Percentiles rank a stretch among this genome's conserved stretches.
phyloP scores from a whole-genome alignment of 2,797 vertebrate genomes.

The Enteromius argenteus region DNA sequence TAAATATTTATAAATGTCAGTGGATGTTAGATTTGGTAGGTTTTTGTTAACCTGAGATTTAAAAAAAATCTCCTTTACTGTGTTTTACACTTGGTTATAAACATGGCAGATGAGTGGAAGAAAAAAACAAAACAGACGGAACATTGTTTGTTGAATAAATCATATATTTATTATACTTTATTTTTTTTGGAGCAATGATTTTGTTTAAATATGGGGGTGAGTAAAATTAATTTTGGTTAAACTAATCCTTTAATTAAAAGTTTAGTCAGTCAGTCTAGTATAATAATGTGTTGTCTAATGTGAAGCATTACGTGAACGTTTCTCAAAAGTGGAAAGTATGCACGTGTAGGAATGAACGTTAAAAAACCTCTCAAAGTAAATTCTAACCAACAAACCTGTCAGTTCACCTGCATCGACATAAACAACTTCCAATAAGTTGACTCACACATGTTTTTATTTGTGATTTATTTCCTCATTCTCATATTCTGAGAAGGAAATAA shows the following conservation, averaged over 20 bases:
- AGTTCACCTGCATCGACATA: neutral
- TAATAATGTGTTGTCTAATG: neutral
- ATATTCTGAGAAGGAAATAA: constrained; percentile 47
- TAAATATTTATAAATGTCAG: neutral
- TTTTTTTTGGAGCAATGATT: neutral
- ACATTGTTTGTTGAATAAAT: neutral
- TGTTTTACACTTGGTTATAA: neutral
- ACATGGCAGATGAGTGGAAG: too few species aligned
- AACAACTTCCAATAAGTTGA: constrained; percentile 22
- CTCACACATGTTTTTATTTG: constrained; percentile 31
- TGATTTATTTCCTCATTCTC: constrained; percentile 37
- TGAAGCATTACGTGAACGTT: neutral
- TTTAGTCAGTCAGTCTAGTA: neutral
- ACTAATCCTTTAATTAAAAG: constrained; percentile 10
- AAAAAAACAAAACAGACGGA: neutral
- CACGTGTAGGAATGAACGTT: neutral
- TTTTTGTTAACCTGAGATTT: neutral
- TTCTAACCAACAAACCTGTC: constrained; percentile 8
- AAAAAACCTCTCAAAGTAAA: neutral
- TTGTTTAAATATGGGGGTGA: neutral
- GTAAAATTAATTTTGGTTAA: neutral
- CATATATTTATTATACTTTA: neutral
- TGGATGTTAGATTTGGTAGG: neutral
- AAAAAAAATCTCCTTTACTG: neutral
- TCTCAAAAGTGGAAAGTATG: neutral